phyloP scores from a whole-genome alignment of 2,888 invertebrate species.

The Lacanobia wlatinum region DNA sequence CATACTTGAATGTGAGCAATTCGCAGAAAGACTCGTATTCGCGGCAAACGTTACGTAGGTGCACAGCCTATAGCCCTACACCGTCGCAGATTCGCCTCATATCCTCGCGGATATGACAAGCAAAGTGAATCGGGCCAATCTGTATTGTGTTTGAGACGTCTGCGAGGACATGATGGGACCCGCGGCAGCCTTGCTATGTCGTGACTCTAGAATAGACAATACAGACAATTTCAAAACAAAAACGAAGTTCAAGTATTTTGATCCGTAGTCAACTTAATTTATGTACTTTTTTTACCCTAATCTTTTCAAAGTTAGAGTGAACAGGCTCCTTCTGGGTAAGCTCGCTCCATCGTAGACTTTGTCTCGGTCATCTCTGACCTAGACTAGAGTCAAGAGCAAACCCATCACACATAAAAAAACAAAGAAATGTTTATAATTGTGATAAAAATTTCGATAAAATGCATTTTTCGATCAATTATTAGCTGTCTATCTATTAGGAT shows the following conservation, averaged over 20 bases:
- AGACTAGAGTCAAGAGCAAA: no score
- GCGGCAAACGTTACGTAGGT: conserved; percentile 55
- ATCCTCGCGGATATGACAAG: conserved; percentile 62
- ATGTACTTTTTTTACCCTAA: no score
- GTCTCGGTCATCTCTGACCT: no score
- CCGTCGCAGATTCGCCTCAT: conserved; percentile 61
- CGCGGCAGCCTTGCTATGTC: neutral
- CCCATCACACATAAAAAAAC: no score
- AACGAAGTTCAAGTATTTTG: neutral
- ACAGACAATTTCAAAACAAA: neutral
- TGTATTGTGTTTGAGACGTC: conserved; percentile 58
- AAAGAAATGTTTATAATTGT: no score
- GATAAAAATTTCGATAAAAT: no score
- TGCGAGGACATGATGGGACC: conserved; percentile 22
- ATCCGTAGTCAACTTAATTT: no score
- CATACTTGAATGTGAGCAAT: conserved; percentile 75
- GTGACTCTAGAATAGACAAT: neutral
- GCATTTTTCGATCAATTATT: no score
- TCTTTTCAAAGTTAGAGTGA: no score
- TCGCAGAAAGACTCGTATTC: conserved; percentile 69
- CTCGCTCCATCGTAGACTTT: no score
- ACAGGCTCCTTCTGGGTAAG: no score
- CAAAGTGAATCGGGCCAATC: conserved; percentile 77
- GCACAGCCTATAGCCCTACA: conserved; percentile 63
- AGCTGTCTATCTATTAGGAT: no score